Percentiles rank a stretch among this genome's conserved stretches.
Conservation (phyloP, 2,888 invertebrate genomes). For the Gnatocerus cornutus region DNA sequence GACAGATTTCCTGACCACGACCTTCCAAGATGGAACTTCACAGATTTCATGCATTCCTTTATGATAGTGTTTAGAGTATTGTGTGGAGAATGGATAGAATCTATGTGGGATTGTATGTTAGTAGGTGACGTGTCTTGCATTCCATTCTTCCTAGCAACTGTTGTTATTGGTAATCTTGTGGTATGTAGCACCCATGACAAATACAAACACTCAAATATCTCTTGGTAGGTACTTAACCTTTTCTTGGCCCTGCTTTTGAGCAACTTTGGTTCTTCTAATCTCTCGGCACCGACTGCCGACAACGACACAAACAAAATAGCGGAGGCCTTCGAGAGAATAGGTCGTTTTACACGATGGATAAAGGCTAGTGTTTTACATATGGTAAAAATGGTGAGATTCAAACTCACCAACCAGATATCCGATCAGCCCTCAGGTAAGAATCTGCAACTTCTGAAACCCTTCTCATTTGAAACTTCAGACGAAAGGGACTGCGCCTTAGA, state of each 20-base stretch:
- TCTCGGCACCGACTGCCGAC: slow-evolving; percentile 93
- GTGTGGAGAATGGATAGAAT: slow-evolving; percentile 99
- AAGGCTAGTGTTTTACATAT: slow-evolving; percentile 84
- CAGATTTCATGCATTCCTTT: slow-evolving; percentile 99
- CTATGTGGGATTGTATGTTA: slow-evolving; percentile 99
- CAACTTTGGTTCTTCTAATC: slow-evolving; percentile 97
- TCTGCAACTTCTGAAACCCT: too few species aligned
- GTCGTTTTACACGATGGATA: slow-evolving; percentile 90
- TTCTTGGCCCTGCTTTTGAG: slow-evolving; percentile 99
- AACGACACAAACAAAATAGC: slow-evolving; percentile 98
- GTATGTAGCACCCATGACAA: slow-evolving; percentile 79
- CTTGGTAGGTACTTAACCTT: slow-evolving; percentile 92
- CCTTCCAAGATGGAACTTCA: slow-evolving; percentile 97
- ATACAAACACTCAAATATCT: background rate
- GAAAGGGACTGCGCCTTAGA: slow-evolving; percentile 74
- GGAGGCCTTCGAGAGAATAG: slow-evolving; percentile 97
- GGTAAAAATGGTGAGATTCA: slow-evolving; percentile 88
- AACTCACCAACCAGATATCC: slow-evolving; percentile 95
- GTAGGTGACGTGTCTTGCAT: slow-evolving; percentile 96
- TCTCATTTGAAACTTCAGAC: slow-evolving; percentile 74
- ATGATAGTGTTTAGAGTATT: slow-evolving; percentile 99
- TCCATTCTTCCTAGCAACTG: slow-evolving; percentile 98
- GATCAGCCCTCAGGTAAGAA: slow-evolving; percentile 79
- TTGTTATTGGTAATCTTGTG: slow-evolving; percentile 99
- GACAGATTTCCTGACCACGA: slow-evolving; percentile 88